Evolutionary conservation across 2,888 invertebrate species (phyloP), one percentile per base, ranked within the genome.

Genomic region (Lasius platythorax): DNA sequence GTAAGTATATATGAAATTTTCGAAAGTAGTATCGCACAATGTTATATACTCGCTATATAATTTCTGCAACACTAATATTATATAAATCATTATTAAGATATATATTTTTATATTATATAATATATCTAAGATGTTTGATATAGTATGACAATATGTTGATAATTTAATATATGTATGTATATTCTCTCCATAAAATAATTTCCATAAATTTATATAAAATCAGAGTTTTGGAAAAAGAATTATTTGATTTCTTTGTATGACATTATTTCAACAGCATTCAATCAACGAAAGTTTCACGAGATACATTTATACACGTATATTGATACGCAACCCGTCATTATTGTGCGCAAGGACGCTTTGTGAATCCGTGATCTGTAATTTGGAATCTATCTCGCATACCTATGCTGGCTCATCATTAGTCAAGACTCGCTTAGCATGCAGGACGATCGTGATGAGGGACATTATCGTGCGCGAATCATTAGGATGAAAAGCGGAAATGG

Each of bases 381-480:
- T 81, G 37, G 23, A 37, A 61, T 68, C 40, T 37, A 76, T 70
- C 78, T 43, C 43, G 43, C 40, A 66, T 63, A 66, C 66, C 33
- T 50, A 18, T 33, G 23, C 23, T 28, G 11, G 30, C 15, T 37
- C 61, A 30, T 78, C 70, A 68, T 78, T 70, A 78, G 78, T 68
- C 78, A 78, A 78, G 78, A 78, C 78, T 56, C 78, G 68, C 78
- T 78, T 70, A 78, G 58, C 70, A 70, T 78, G 70, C 78, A 78
- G 70, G 18, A 81, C 73, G 50, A 81, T 74, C 82, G 64, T 82
- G 82, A 82, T 50, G 76, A 75, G 43, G 28, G 23, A 56, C 76
- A 75, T 75, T 82, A 82, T 82, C 79, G 79, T 72, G 46, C 37
- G 23, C 37, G 46, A 72, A 81, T 81, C 23, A 68, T 61, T 12